Evolutionary conservation across 1,140 invertebrate species (phyloP).

Genomic region (Drosophila jambulina): DNA sequence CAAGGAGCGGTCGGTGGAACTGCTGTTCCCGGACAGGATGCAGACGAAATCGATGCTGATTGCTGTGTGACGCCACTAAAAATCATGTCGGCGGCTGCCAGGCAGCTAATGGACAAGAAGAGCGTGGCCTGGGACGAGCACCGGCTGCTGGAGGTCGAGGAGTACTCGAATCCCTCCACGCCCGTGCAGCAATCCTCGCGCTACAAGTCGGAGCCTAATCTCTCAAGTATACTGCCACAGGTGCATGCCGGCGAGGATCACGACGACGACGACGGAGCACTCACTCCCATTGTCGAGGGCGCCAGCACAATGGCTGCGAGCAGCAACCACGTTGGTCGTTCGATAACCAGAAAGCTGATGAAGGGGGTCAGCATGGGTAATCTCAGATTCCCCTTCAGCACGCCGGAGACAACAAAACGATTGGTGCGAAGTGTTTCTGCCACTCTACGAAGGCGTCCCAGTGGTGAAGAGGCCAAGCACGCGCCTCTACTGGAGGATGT

Average conservation of each 20-base stretch:
- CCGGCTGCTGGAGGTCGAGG: slow-evolving; percentile 70
- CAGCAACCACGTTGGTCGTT: slow-evolving; percentile 58
- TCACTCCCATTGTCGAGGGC: slow-evolving; percentile 69
- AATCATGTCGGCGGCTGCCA: slow-evolving; percentile 66
- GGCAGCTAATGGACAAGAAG: slow-evolving; percentile 73
- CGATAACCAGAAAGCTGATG: slow-evolving; percentile 79
- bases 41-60: slow-evolving; percentile 54
- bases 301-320: slow-evolving; percentile 26
- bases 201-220: slow-evolving; percentile 84
- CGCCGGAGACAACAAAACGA: slow-evolving; percentile 76
- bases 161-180: slow-evolving; percentile 77
- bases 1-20: neutral
- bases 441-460: slow-evolving; percentile 64
- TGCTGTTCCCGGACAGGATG: slow-evolving; percentile 45
- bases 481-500: slow-evolving; percentile 64
- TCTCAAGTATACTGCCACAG: slow-evolving; percentile 68
- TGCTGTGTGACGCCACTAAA: slow-evolving; percentile 75
- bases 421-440: slow-evolving; percentile 77
- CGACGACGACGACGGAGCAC: slow-evolving; percentile 48
- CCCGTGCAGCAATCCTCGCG: slow-evolving; percentile 74
- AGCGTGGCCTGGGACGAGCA: slow-evolving; percentile 75
- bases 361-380: slow-evolving; percentile 84
- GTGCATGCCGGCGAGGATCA: slow-evolving; percentile 26
- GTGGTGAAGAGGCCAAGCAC: slow-evolving; percentile 59
- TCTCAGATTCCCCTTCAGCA: slow-evolving; percentile 76